These are phyloP conservation scores for Isaurus tuberculatus DNA, from an alignment of 92 coral and sea anemone species.

Conservation along the genomic window DNA sequence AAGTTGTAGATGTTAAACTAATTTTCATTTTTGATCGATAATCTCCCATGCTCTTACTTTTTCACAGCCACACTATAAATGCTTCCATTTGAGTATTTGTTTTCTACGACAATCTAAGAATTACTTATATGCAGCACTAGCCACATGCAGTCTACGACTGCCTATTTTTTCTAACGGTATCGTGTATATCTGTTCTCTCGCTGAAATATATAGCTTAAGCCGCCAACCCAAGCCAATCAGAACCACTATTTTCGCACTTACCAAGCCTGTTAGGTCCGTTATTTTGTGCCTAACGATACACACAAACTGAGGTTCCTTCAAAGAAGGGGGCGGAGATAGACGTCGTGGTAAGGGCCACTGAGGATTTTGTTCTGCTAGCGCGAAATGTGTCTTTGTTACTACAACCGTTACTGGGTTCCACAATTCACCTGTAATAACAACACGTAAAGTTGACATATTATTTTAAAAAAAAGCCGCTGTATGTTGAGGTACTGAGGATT, in stretches of 20 bases:
- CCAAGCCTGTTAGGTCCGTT: conserved; percentile 88
- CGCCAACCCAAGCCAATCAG: not conserved
- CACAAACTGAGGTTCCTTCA: conserved; percentile 85
- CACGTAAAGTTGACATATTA: not conserved
- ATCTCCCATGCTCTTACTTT: no score
- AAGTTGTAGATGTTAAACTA: no score
- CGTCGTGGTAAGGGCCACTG: conserved; percentile 97
- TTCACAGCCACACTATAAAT: no score
- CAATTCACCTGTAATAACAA: conserved; percentile 43
- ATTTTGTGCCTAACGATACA: conserved; percentile 85
- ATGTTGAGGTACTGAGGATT: no score
- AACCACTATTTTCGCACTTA: conserved; percentile 29
- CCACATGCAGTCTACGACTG: no score
- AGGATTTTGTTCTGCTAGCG: conserved; percentile 84
- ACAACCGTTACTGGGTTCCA: conserved; percentile 70
- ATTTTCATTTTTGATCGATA: no score
- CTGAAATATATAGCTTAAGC: not conserved
- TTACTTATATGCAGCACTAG: no score
- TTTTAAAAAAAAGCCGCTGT: no score
- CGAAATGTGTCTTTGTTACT: conserved; percentile 82
- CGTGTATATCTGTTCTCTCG: not conserved
- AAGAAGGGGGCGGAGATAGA: conserved; percentile 70
- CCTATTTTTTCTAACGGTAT: no score
- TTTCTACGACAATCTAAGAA: no score
- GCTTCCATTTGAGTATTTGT: no score